Base-by-base conservation (phyloP, 2,888 invertebrate species). In the Geotrupes spiniger region DNA sequence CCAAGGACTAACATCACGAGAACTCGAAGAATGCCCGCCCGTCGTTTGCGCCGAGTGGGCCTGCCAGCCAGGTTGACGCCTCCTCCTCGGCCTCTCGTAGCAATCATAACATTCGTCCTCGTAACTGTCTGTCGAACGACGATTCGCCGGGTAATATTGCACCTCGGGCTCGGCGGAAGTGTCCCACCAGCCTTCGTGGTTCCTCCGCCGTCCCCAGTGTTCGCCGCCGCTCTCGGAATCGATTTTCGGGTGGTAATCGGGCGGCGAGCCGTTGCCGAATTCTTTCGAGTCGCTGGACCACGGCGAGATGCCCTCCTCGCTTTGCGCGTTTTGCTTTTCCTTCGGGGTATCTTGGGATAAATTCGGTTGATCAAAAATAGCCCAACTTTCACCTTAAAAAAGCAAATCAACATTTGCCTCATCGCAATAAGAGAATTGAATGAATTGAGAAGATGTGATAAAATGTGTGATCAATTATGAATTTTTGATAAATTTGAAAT, bases 211-310 rank as follows among this genome's bases (percentile, higher is more conserved):
- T 54, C 60, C 68, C 64, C 69, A 68, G 21, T 59, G 65, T 29
- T 71, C 70, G 2, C 79, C 74, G 56, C 80, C 65, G 41, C 73
- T 76, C 1, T 73, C 75, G 2, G 76, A 75, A 51, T 76, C 75
- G 4, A 70, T 59, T 44, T 61, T 56, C 45, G 72, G 70, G 49
- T 72, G 72, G 76, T 78, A 79, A 9, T 79, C 78, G 1, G 72
- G 64, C 0, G 74, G 65, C 2, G 72, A 69, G 21, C 75, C 74
- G 39, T 74, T 73, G 10, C 73, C 73, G 42, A 78, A 77, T 53
- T 84, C 83, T 42, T 82, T 82, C 1, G 85, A 86, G 73, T 89
- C 89, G 1, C 87, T 87, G 1, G 89, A 89, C 79, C 87, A 88
- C 0, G 84, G 87, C 1, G 88, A 87, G 2, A 83, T 84, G 1